Base-by-base conservation (phyloP, 2,113 vertebrate species). In the Poeciliopsis turrubarensis region DNA sequence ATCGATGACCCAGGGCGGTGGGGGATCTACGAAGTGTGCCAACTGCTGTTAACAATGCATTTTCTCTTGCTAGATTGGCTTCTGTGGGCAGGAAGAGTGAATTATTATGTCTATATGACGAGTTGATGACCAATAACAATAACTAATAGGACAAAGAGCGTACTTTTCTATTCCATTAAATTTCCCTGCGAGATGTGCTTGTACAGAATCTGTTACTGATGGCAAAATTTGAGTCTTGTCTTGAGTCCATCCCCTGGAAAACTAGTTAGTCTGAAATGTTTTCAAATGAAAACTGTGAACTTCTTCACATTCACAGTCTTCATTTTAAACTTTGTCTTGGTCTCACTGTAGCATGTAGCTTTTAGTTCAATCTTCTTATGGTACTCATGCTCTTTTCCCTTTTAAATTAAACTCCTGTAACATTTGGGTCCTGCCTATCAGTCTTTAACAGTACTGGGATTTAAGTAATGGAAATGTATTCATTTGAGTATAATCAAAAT, bases 31-130 rank as follows among this genome's bases (percentile, higher is more conserved):
- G 81, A 78, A 84, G 86, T 84, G 79, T 75, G 70, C 76, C 78
- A 77, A 34, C 79, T 72, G 89, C 82, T 92, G 87, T 94, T 92
- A 91, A 88, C 87, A 83, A 88, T 72, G 85, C 75, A 80, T 91
- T 91, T 82, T 78, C 68, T 29, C 66, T 75, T 44, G 27, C 80
- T 80, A 80, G 84, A 87, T 85, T 90, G 77, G 73, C 68, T 82
- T 80, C 83, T 29, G 12, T 29, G 2, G 81, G 81, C 69, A 57
- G 62, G 30, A 70, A 77, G 64, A 79, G 29, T 13, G n/a, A 77
- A 85, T 83, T 80, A 88, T 84, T 72, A 83, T 69, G 63, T 65
- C 61, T 73, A 89, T n/a, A 77, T 30, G 31, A 66, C 25, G 74
- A 81, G 75, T 14, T 5, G 60, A 63, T 80, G 84, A 83, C 81